These are phyloP conservation scores for Diplodus puntazzo DNA, from an alignment of 2,797 vertebrate genomes.

Conservation along the genomic window DNA sequence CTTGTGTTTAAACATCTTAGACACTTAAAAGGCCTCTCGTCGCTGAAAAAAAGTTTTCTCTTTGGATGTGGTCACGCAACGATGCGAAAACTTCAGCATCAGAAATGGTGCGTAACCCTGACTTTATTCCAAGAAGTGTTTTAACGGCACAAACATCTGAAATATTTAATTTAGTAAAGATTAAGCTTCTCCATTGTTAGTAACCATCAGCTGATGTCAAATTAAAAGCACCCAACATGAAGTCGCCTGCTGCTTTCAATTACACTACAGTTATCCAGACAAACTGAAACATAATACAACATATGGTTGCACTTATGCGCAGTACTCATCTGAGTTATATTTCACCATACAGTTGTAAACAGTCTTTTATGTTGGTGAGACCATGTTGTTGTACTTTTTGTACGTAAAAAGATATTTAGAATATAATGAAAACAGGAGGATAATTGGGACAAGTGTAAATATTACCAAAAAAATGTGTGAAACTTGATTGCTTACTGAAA, in stretches of 20 bases:
- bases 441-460: not conserved
- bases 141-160: slow-evolving; percentile 46
- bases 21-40: not conserved
- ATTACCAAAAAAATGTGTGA: not conserved
- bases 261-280: slow-evolving; percentile 60
- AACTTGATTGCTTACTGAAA: not conserved
- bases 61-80: not conserved
- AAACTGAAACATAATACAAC: slow-evolving; percentile 60
- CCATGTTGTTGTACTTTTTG: not conserved
- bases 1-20: slow-evolving; percentile 9
- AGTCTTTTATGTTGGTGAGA: slow-evolving; percentile 2
- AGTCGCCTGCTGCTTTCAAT: slow-evolving; percentile 75
- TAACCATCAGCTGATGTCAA: slow-evolving; percentile 69
- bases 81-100: not conserved
- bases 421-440: slow-evolving; percentile 6
- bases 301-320: slow-evolving; percentile 64
- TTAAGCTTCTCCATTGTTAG: slow-evolving; percentile 56
- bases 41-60: not conserved
- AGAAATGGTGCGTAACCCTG: not conserved
- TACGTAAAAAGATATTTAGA: not conserved
- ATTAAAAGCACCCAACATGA: slow-evolving; percentile 64
- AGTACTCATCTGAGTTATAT: slow-evolving; percentile 44
- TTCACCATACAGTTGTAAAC: slow-evolving; percentile 42
- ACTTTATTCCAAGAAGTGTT: slow-evolving; percentile 16
- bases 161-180: slow-evolving; percentile 70